These are phyloP conservation scores for Chromis chromis DNA, from an alignment of 2,797 vertebrate species.

Conservation along the genomic window DNA sequence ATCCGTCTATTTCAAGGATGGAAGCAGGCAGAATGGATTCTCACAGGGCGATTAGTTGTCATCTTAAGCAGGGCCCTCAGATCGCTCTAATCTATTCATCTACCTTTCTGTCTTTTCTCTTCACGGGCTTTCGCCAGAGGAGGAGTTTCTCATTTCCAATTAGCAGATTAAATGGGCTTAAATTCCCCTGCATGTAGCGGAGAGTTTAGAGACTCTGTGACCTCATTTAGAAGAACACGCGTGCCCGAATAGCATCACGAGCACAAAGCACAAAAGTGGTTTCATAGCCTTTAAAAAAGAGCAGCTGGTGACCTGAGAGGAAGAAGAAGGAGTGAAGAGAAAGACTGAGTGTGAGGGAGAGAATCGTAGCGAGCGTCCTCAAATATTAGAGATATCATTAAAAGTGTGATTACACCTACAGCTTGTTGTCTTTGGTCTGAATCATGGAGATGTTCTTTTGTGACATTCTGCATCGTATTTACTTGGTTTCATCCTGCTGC, in stretches of 20 bases:
- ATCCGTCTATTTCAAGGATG: constrained; percentile 13
- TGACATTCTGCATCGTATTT: constrained; percentile 2
- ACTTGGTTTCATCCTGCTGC: not conserved
- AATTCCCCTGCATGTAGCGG: constrained; percentile 66
- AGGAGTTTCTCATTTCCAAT: constrained; percentile 68
- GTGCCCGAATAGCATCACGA: constrained; percentile 16
- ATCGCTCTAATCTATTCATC: constrained; percentile 16
- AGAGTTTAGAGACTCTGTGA: constrained; percentile 58
- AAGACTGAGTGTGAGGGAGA: not conserved
- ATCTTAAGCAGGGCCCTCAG: constrained; percentile 7
- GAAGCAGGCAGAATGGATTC: constrained; percentile 22
- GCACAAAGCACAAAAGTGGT: constrained; percentile 45
- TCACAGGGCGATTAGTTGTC: constrained; percentile 12
- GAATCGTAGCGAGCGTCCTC: constrained; percentile 1
- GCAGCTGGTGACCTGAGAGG: constrained; percentile 47
- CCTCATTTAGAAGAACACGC: constrained; percentile 64
- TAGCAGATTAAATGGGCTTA: constrained; percentile 74
- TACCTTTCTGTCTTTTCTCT: constrained; percentile 11
- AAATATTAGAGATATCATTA: constrained; percentile 23
- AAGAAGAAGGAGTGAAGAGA: constrained; percentile 19
- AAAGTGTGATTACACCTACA: constrained; percentile 29
- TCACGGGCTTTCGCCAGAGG: constrained; percentile 43
- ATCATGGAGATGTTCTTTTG: not conserved
- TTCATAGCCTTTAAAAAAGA: constrained; percentile 52
- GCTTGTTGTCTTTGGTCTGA: constrained; percentile 25